These are phyloP conservation scores for Pachydiplax longipennis DNA, from an alignment of 2,888 invertebrate genomes.

Conservation along the genomic window DNA sequence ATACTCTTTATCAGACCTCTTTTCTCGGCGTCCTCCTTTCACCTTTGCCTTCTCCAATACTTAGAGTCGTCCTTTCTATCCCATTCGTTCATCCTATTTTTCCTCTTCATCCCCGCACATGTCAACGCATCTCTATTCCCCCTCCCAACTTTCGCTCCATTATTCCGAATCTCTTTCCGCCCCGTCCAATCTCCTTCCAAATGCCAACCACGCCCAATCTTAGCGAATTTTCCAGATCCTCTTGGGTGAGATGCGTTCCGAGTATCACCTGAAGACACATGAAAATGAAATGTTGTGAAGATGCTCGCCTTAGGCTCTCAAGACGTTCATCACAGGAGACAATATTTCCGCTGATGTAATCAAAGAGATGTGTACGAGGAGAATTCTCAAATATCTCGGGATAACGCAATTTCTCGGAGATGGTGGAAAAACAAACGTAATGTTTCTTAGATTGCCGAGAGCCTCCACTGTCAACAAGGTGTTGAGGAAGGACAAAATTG, in stretches of 20 bases:
- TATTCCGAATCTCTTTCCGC: neutral
- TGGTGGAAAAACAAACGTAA: too few species aligned
- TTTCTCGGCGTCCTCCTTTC: neutral
- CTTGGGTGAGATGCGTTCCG: neutral
- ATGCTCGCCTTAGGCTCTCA: neutral
- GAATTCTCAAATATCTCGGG: too few species aligned
- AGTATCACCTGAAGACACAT: neutral
- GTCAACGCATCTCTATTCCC: neutral
- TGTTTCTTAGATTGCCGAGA: too few species aligned
- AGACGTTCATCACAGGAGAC: too few species aligned
- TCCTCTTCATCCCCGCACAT: neutral
- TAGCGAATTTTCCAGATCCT: neutral
- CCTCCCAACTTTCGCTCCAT: neutral
- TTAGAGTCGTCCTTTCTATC: neutral
- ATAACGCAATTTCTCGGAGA: too few species aligned
- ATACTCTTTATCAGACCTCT: neutral
- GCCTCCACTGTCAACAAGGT: too few species aligned
- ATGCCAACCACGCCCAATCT: neutral
- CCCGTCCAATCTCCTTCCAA: neutral
- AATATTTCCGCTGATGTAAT: too few species aligned
- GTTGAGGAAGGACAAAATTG: too few species aligned
- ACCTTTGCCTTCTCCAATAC: neutral
- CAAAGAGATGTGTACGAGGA: too few species aligned
- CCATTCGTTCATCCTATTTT: neutral
- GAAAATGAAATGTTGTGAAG: neutral